Evolutionary conservation across 2,113 vertebrate species (phyloP).

Genomic region (Triplophysa dalaica): DNA sequence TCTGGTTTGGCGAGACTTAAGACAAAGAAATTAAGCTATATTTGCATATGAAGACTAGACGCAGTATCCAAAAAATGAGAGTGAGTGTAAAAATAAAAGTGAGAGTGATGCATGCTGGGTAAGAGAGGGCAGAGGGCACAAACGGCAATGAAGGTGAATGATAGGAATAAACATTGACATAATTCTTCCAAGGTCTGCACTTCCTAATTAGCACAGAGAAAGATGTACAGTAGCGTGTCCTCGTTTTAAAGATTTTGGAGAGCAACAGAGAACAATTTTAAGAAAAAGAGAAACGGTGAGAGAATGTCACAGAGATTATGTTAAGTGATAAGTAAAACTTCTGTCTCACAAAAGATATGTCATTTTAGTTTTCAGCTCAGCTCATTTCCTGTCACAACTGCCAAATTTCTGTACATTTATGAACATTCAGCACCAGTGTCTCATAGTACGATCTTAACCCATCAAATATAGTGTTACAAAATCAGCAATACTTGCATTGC

Average conservation of each 20-base stretch:
- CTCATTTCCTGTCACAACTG: neutral
- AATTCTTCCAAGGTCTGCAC: conserved; percentile 31
- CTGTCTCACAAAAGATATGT: neutral
- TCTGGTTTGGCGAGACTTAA: conserved; percentile 55
- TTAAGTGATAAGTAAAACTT: conserved; percentile 19
- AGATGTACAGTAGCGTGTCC: conserved; percentile 62
- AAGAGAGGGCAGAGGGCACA: conserved; percentile 25
- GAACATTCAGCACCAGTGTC: neutral
- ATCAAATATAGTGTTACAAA: neutral
- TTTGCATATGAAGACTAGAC: conserved; percentile 61
- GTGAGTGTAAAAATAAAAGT: conserved; percentile 56
- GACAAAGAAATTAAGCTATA: conserved; percentile 46
- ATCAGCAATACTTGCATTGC: neutral
- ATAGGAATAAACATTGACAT: conserved; percentile 39
- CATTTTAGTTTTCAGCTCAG: conserved; percentile 5
- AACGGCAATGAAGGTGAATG: conserved; percentile 34
- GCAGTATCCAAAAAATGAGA: neutral
- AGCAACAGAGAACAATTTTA: conserved; percentile 54
- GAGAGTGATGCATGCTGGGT: conserved; percentile 20
- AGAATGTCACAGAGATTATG: neutral
- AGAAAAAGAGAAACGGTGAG: conserved; percentile 40
- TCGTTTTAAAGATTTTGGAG: conserved; percentile 72
- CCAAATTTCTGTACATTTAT: neutral
- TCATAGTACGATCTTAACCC: neutral
- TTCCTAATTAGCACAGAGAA: conserved; percentile 41